phyloP scores from a whole-genome alignment of 2,888 invertebrate genomes.

The Pterostichus niger region DNA sequence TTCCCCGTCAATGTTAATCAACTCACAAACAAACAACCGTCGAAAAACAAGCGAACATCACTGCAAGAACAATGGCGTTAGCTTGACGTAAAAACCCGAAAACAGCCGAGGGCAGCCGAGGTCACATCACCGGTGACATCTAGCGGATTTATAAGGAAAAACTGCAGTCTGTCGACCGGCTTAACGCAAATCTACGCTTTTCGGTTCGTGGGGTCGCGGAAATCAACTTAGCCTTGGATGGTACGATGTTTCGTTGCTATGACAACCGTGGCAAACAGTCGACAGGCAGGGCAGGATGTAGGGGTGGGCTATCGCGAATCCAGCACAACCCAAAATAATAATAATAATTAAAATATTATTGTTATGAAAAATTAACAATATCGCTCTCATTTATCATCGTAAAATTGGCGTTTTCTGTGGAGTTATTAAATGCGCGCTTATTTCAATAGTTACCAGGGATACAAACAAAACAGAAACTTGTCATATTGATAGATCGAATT shows the following conservation, averaged over 20 bases:
- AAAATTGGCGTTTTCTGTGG: no score
- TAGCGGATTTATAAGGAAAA: slow-evolving; percentile 47
- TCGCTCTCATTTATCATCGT: no score
- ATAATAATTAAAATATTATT: no score
- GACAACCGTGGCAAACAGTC: slow-evolving; percentile 27
- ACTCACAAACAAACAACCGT: slow-evolving; percentile 34
- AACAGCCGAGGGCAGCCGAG: slow-evolving; percentile 33
- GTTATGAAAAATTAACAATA: no score
- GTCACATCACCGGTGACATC: slow-evolving; percentile 50
- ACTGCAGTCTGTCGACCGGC: slow-evolving; percentile 26
- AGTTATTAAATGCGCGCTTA: no score
- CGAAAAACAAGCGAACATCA: slow-evolving; percentile 35
- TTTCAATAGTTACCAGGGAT: no score
- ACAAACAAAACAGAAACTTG: no score
- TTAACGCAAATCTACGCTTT: slow-evolving; percentile 38
- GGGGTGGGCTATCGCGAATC: no score
- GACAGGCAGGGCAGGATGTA: not conserved
- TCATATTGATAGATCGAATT: no score
- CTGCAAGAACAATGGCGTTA: slow-evolving; percentile 33
- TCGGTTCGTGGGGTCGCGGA: not conserved
- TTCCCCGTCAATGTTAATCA: slow-evolving; percentile 45
- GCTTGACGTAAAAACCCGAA: slow-evolving; percentile 35
- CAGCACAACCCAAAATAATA: no score
- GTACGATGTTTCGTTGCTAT: slow-evolving; percentile 12
- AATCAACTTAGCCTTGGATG: slow-evolving; percentile 44